Evolutionary conservation across 2,888 invertebrate species (phyloP).

Genomic region (Eupelmus urozonus): DNA sequence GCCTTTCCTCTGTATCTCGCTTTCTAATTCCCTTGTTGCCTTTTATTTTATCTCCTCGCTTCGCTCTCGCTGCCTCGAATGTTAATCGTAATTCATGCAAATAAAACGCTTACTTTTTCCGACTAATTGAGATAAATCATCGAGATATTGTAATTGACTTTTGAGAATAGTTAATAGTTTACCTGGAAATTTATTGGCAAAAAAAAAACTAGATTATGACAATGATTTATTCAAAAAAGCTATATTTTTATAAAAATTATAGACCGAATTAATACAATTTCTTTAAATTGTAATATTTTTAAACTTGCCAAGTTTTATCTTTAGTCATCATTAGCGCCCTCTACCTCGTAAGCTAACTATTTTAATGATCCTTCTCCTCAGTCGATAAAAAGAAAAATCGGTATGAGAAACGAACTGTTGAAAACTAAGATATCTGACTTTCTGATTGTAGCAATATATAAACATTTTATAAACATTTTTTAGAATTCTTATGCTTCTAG

Average conservation of each 20-base stretch:
- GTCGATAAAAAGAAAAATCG: background rate
- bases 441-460: background rate
- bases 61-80: background rate
- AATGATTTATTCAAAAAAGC: no score
- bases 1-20: slow-evolving; percentile 40
- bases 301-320: no score
- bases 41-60: slow-evolving; percentile 36
- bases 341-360: background rate
- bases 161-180: background rate
- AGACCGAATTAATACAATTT: no score
- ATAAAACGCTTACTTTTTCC: slow-evolving; percentile 16
- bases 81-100: slow-evolving; percentile 24
- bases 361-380: background rate
- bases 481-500: background rate
- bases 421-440: background rate
- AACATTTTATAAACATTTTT: slow-evolving; percentile 1
- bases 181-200: no score
- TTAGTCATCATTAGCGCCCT: slow-evolving; percentile 6
- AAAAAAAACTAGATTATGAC: no score
- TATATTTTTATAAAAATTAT: no score
- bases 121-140: slow-evolving; percentile 26
- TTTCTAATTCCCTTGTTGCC: slow-evolving; percentile 52
- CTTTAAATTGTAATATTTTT: no score
- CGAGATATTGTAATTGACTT: slow-evolving; percentile 11
- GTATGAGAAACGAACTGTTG: background rate